These are phyloP conservation scores for Pogonocherus hispidulus DNA, from an alignment of 2,888 invertebrate species.

Conservation along the genomic window DNA sequence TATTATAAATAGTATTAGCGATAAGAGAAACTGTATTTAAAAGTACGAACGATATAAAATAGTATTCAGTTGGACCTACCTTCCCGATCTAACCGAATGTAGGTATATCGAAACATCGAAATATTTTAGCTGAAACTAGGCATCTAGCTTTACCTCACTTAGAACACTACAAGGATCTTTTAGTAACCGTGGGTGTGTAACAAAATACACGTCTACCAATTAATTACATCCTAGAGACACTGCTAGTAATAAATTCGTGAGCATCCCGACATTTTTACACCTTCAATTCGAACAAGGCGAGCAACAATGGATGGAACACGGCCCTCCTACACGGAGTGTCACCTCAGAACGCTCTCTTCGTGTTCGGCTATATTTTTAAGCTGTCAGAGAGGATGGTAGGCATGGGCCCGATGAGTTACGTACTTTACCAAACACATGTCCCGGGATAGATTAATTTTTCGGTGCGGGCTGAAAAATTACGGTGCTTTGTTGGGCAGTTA, in stretches of 20 bases:
- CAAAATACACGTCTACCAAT: not conserved
- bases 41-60: no score
- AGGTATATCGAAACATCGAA: no score
- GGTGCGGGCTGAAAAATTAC: conserved; percentile 6
- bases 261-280: conserved; percentile 8
- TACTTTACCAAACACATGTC: conserved; percentile 19
- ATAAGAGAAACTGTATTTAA: no score
- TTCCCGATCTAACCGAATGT: no score
- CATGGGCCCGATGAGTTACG: conserved; percentile 50
- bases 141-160: no score
- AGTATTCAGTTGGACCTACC: no score
- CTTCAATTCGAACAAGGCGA: conserved; percentile 22
- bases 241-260: conserved; percentile 10
- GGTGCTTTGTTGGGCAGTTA: not conserved
- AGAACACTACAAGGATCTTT: not conserved
- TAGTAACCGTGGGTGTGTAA: not conserved
- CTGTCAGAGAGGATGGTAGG: conserved; percentile 54
- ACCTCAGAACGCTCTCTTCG: conserved; percentile 29
- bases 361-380: conserved; percentile 57
- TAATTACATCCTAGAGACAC: conserved; percentile 7
- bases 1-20: no score
- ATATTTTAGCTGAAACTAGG: no score
- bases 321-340: conserved; percentile 34
- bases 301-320: conserved; percentile 25
- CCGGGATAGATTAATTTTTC: conserved; percentile 18